Percentiles rank a stretch among this genome's conserved stretches.
These are phyloP conservation scores for Maniola jurtina DNA, from an alignment of 1,140 invertebrate species.

Conservation along the genomic window DNA sequence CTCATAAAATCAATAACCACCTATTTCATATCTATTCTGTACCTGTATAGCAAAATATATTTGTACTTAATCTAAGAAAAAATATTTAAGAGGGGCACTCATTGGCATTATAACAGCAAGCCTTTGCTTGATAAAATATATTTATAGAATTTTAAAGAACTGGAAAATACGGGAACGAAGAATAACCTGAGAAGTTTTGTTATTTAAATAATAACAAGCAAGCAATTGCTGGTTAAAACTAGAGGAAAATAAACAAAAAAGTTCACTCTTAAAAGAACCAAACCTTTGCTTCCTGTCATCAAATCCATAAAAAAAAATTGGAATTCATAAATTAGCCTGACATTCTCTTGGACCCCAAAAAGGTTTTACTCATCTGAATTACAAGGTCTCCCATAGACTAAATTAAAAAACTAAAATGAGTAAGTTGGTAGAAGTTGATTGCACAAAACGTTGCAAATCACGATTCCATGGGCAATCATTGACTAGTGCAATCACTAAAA, in stretches of 20 bases:
- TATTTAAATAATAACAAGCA: background rate
- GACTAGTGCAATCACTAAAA: slow-evolving; percentile 80
- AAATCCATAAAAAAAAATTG: too few relatives aligned
- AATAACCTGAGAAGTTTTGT: too few relatives aligned
- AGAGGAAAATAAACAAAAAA: too few relatives aligned
- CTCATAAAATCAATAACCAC: slow-evolving; percentile 25
- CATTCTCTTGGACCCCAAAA: too few relatives aligned
- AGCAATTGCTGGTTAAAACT: background rate
- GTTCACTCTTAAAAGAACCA: too few relatives aligned
- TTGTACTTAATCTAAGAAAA: slow-evolving; percentile 13
- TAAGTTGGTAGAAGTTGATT: slow-evolving; percentile 69
- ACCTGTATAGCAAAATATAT: slow-evolving; percentile 34
- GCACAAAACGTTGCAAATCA: slow-evolving; percentile 81
- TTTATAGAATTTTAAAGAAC: too few relatives aligned
- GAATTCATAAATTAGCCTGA: too few relatives aligned
- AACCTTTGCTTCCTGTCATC: too few relatives aligned
- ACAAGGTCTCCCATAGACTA: background rate
- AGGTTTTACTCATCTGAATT: too few relatives aligned
- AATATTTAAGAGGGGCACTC: background rate
- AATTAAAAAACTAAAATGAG: slow-evolving; percentile 50
- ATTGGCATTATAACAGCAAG: background rate
- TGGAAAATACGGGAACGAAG: too few relatives aligned
- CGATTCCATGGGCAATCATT: slow-evolving; percentile 80
- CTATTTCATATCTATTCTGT: slow-evolving; percentile 39
- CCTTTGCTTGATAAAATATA: background rate